phyloP scores from a whole-genome alignment of 2,113 vertebrate species.

The Alligator sinensis region DNA sequence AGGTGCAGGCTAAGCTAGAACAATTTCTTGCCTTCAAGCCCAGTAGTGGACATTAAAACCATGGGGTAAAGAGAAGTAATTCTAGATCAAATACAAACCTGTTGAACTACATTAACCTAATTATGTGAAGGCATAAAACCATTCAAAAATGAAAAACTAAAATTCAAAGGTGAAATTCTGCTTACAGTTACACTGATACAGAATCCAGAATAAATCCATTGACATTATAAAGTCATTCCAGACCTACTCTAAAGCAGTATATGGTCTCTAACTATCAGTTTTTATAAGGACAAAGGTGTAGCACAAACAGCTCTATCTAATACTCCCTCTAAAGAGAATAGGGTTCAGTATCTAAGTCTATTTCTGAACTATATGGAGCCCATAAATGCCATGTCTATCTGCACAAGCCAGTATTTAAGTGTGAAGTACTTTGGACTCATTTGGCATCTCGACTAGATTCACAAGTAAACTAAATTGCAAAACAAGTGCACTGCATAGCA shows the following conservation, averaged over 20 bases:
- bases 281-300: conserved; percentile 12
- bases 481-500: not conserved
- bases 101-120: too few species aligned
- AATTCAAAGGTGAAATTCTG: not conserved
- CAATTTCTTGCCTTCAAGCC: too few species aligned
- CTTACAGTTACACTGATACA: conserved; percentile 17
- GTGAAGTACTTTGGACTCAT: not conserved
- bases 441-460: not conserved
- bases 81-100: too few species aligned
- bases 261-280: conserved; percentile 29
- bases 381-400: not conserved
- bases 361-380: not conserved
- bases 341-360: not conserved
- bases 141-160: not conserved
- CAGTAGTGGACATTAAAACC: too few species aligned
- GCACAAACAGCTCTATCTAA: not conserved
- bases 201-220: conserved; percentile 42
- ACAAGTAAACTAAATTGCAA: not conserved
- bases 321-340: not conserved
- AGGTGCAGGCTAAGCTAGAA: too few species aligned
- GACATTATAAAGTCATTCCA: conserved; percentile 46
- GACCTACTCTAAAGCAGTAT: conserved; percentile 51
- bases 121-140: too few species aligned
- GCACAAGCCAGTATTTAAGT: not conserved
- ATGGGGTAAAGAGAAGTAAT: too few species aligned